phyloP scores from a whole-genome alignment of 2,113 vertebrate genomes.

The Murina feae region DNA sequence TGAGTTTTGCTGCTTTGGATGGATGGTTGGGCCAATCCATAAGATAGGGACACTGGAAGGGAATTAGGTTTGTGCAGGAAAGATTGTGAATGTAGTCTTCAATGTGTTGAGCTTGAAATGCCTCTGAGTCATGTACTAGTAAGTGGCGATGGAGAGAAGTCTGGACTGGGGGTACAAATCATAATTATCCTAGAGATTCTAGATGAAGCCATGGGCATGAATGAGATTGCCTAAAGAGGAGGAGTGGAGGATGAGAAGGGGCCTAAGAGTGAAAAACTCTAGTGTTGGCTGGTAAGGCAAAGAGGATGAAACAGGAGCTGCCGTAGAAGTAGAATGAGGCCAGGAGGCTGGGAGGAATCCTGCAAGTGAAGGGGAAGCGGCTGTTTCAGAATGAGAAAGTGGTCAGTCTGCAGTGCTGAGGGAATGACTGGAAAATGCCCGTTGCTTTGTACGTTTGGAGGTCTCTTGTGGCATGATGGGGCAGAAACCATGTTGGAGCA shows the following conservation, averaged over 20 bases:
- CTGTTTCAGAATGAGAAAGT: not conserved
- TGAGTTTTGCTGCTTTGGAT: not conserved
- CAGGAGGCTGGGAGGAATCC: not conserved
- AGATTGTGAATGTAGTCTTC: not conserved
- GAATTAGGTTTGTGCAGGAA: not conserved
- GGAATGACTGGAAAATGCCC: not conserved
- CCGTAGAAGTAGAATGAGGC: not conserved
- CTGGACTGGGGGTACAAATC: not conserved
- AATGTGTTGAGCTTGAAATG: not conserved
- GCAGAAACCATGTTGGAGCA: not conserved
- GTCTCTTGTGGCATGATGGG: not conserved
- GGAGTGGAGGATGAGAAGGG: not conserved
- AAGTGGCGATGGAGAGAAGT: not conserved
- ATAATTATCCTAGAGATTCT: not conserved
- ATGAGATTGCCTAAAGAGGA: not conserved
- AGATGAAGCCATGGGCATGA: not conserved
- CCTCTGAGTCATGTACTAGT: not conserved
- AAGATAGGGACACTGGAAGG: not conserved
- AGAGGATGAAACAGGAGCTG: not conserved
- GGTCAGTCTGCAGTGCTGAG: not conserved
- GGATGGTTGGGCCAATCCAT: not conserved
- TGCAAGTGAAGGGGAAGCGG: not conserved
- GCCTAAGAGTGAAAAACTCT: not conserved
- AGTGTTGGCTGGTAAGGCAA: not conserved
- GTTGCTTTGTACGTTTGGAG: not conserved